Conservation (phyloP, 2,888 invertebrate species). For the Luffia ferchaultella region DNA sequence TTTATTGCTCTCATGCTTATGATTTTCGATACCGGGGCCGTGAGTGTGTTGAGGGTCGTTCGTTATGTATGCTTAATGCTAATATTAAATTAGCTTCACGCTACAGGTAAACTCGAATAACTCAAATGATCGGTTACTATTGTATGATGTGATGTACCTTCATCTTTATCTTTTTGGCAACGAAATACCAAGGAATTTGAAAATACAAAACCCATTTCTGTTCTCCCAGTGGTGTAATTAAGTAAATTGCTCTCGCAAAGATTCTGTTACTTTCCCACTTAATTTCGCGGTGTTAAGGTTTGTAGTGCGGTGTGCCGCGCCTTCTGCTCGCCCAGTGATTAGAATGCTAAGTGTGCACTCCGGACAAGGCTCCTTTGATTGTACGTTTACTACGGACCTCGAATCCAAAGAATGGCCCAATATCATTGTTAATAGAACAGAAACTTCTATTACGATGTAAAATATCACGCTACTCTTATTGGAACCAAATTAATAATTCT, state of each 20-base stretch:
- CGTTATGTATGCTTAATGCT: background rate
- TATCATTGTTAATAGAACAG: no score
- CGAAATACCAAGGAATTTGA: no score
- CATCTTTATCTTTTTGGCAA: no score
- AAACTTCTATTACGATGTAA: no score
- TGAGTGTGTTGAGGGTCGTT: constrained; percentile 31
- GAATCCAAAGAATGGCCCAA: background rate
- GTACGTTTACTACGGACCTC: constrained; percentile 21
- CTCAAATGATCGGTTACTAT: no score
- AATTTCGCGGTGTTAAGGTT: constrained; percentile 49
- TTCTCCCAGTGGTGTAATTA: background rate
- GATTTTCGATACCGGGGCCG: constrained; percentile 39
- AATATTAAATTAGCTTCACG: background rate
- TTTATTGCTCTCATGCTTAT: constrained; percentile 42
- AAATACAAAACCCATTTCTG: background rate
- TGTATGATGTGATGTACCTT: no score
- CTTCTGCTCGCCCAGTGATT: constrained; percentile 43
- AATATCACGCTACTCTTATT: no score
- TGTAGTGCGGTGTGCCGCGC: constrained; percentile 40
- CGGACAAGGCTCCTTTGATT: constrained; percentile 53
- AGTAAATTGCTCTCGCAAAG: constrained; percentile 15
- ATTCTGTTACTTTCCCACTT: constrained; percentile 51
- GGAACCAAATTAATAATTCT: no score
- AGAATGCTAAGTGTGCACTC: constrained; percentile 51
- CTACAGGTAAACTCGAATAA: no score